Conservation (phyloP, 2,797 vertebrate species). For the Falco berigora region DNA sequence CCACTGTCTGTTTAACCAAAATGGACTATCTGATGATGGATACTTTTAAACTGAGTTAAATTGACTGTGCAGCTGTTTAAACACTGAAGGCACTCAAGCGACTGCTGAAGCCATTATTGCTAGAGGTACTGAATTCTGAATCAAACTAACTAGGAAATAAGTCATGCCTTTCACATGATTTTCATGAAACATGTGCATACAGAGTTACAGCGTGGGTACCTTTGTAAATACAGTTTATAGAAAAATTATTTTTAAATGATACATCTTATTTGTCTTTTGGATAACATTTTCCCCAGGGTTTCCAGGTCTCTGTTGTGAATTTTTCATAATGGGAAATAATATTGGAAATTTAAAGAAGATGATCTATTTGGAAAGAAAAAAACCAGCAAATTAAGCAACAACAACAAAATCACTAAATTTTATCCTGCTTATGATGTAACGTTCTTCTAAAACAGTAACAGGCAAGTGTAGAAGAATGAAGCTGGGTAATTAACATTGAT, state of each 20-base stretch:
- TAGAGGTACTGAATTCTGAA: background rate
- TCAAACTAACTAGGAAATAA: background rate
- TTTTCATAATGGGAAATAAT: background rate
- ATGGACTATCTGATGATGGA: background rate
- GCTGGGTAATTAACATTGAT: too few relatives aligned
- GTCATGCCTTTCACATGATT: background rate
- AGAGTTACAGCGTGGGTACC: background rate
- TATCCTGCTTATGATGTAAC: background rate
- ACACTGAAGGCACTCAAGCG: background rate
- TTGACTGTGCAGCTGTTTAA: slow-evolving; percentile 8
- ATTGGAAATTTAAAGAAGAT: background rate
- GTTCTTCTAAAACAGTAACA: background rate
- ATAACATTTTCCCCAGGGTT: background rate
- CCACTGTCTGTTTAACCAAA: background rate
- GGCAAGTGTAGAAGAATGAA: background rate
- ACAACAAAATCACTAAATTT: background rate
- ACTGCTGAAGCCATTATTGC: background rate
- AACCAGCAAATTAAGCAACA: background rate
- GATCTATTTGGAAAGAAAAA: background rate
- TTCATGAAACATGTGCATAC: background rate
- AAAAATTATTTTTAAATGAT: background rate
- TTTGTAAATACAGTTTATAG: background rate
- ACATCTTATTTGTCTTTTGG: background rate
- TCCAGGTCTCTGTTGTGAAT: background rate
- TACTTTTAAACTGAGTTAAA: background rate